A percentile compares a stretch with the other conserved stretches of the same genome.
These are phyloP conservation scores for Podarcis raffonei DNA, from an alignment of 2,113 vertebrate genomes.

Conservation along the genomic window DNA sequence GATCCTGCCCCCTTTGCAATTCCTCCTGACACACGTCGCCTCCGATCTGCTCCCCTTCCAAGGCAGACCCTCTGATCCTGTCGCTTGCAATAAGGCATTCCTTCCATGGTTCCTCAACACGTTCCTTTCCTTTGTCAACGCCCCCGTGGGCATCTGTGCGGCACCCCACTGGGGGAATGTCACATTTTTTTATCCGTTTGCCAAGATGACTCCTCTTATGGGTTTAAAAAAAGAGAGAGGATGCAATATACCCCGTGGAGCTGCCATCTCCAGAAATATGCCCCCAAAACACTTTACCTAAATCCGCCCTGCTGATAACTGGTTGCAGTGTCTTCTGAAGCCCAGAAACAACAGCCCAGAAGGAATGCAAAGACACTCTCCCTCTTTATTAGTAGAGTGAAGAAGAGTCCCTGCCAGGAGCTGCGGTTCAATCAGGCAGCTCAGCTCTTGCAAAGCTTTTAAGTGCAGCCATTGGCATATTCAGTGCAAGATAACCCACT, in stretches of 20 bases:
- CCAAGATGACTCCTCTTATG: background rate
- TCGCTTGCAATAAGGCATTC: slow-evolving; percentile 78
- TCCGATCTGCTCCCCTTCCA: slow-evolving; percentile 75
- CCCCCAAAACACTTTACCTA: background rate
- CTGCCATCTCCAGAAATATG: background rate
- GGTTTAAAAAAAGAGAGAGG: background rate
- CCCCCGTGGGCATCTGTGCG: background rate
- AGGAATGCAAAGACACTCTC: background rate
- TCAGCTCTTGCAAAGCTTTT: background rate
- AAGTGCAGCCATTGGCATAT: no score
- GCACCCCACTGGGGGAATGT: background rate
- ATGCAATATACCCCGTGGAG: background rate
- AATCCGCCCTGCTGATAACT: background rate
- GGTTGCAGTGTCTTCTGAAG: background rate
- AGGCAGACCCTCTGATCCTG: slow-evolving; percentile 83
- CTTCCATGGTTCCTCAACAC: slow-evolving; percentile 57
- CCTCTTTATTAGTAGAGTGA: background rate
- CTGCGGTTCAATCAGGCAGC: background rate
- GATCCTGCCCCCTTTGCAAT: slow-evolving; percentile 79
- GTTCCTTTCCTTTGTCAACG: rapidly evolving
- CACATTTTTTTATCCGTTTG: background rate
- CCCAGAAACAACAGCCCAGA: background rate
- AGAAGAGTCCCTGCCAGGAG: background rate
- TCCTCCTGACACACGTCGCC: slow-evolving; percentile 81
- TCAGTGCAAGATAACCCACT: background rate